These are phyloP conservation scores for Scaptomyza graminum DNA, from an alignment of 1,140 invertebrate species.

Conservation along the genomic window DNA sequence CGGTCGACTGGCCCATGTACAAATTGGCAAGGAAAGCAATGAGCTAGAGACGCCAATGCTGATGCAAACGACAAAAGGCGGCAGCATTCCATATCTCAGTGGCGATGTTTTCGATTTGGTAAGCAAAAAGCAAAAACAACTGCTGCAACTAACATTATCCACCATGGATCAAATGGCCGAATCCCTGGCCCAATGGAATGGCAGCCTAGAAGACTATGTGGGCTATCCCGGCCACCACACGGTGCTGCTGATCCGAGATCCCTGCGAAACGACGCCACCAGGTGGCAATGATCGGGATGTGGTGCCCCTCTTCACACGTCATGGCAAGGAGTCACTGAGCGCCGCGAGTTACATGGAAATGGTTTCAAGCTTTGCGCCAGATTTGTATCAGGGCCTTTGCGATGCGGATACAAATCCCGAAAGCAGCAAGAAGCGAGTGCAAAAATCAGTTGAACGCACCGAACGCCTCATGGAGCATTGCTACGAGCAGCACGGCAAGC, in stretches of 20 bases:
- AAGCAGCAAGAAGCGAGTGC: conserved; percentile 88
- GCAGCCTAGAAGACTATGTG: conserved; percentile 85
- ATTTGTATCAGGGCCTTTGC: conserved; percentile 90
- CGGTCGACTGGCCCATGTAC: conserved; percentile 84
- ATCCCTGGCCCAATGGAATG: conserved; percentile 84
- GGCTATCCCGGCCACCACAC: conserved; percentile 86
- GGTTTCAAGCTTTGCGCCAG: conserved; percentile 90
- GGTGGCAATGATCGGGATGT: conserved; percentile 88
- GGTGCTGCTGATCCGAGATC: conserved; percentile 88
- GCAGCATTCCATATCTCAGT: conserved; percentile 87
- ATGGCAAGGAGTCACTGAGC: conserved; percentile 88
- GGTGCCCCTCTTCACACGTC: conserved; percentile 89
- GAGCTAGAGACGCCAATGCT: conserved; percentile 57
- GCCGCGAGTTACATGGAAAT: conserved; percentile 88
- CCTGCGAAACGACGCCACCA: conserved; percentile 85
- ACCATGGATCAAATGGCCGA: conserved; percentile 85
- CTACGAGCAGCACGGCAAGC: conserved; percentile 85
- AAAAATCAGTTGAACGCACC: conserved; percentile 88
- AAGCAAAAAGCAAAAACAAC: conserved; percentile 83
- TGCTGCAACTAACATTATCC: conserved; percentile 86
- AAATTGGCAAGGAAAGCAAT: conserved; percentile 80
- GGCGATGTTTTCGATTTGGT: conserved; percentile 87
- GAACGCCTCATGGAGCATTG: conserved; percentile 86
- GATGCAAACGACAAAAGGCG: conserved; percentile 84
- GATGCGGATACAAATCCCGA: conserved; percentile 91